Conservation (phyloP, 37 sponge, comb jelly and placozoan genomes). For the Beroe forskalii region DNA sequence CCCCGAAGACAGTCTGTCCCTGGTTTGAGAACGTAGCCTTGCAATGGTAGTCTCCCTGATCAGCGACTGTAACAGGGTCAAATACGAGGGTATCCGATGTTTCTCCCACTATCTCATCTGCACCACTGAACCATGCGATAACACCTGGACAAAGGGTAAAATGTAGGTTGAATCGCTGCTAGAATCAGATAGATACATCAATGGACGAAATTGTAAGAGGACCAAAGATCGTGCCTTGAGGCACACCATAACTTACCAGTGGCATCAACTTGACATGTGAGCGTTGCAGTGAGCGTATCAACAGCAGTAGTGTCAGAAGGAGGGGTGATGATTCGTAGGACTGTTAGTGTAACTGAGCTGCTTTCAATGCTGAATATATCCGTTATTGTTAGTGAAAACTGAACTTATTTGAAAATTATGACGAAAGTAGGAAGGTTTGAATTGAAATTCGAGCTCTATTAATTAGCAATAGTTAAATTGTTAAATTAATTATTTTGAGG, state of each 20-base stretch:
- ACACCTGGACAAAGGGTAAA: neutral
- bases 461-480: too few relatives aligned
- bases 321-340: neutral
- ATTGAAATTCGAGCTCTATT: too few relatives aligned
- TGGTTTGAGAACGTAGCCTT: neutral
- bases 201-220: too few relatives aligned
- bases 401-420: neutral
- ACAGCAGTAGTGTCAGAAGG: constrained; percentile 39
- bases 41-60: constrained; percentile 25
- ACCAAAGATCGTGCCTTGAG: too few relatives aligned
- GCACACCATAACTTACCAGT: constrained; percentile 32
- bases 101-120: neutral
- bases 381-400: neutral
- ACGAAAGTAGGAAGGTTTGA: neutral
- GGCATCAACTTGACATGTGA: constrained; percentile 1
- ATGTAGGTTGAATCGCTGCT: too few relatives aligned
- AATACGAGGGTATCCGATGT: neutral
- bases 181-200: too few relatives aligned
- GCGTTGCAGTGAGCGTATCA: constrained; percentile 9
- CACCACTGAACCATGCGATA: constrained; percentile 16
- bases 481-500: too few relatives aligned
- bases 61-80: neutral
- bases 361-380: neutral
- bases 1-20: constrained; percentile 16
- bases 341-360: neutral